Conservation (phyloP, 2,797 vertebrate species). For the Tiaroga cobitis region DNA sequence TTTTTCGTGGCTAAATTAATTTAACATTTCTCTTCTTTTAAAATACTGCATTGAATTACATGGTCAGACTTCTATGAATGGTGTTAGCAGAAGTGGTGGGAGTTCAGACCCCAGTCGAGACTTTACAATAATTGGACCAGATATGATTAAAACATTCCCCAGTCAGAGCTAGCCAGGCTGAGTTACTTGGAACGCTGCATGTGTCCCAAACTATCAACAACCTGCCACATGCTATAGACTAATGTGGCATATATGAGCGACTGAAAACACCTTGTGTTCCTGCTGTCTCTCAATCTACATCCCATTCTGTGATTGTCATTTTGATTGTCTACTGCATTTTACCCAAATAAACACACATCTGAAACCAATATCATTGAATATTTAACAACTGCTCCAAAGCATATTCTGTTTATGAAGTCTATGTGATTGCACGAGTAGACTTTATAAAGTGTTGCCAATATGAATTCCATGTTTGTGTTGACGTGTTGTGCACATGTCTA, state of each 20-base stretch:
- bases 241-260: background rate
- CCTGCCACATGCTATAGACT: slow-evolving; percentile 28
- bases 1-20: slow-evolving; percentile 34
- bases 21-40: slow-evolving; percentile 32
- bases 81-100: slow-evolving; percentile 37
- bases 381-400: background rate
- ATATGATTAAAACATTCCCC: slow-evolving; percentile 60
- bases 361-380: background rate
- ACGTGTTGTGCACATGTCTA: slow-evolving; percentile 5
- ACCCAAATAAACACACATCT: background rate
- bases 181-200: slow-evolving; percentile 38
- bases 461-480: slow-evolving; percentile 16
- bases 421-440: background rate
- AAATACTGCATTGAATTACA: slow-evolving; percentile 40
- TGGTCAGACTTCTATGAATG: slow-evolving; percentile 31
- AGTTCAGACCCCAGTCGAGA: slow-evolving; percentile 26
- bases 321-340: background rate
- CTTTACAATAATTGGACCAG: slow-evolving; percentile 54
- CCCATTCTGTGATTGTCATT: background rate
- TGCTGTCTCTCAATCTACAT: slow-evolving; percentile 9
- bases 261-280: slow-evolving; percentile 20
- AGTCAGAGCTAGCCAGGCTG: slow-evolving; percentile 45
- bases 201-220: slow-evolving; percentile 43
- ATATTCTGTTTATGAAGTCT: background rate
- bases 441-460: slow-evolving; percentile 3